These are phyloP conservation scores for Phoeniculus purpureus DNA, from an alignment of 2,797 vertebrate genomes.

Conservation along the genomic window DNA sequence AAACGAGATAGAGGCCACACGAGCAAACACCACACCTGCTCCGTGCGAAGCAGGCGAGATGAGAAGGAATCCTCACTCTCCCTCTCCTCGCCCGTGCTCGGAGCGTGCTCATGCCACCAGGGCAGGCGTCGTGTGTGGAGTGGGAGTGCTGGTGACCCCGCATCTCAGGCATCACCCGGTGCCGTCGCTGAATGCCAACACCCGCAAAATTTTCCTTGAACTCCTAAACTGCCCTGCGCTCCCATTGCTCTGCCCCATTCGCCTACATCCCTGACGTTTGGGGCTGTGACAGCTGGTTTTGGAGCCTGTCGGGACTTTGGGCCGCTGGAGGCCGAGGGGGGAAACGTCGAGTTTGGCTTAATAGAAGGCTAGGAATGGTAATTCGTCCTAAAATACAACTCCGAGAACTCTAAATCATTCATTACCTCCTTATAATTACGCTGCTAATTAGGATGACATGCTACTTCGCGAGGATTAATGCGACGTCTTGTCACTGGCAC, in stretches of 20 bases:
- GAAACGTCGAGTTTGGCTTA: neutral
- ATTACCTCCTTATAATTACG: slow-evolving; percentile 94
- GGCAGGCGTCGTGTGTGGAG: neutral
- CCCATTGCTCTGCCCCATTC: neutral
- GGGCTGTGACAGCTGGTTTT: fast-evolving
- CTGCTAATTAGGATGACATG: slow-evolving; percentile 90
- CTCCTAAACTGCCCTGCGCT: neutral
- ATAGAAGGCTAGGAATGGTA: slow-evolving; percentile 71
- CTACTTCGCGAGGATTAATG: slow-evolving; percentile 85
- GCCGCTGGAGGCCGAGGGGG: neutral
- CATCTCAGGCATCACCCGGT: no score
- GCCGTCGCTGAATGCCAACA: neutral
- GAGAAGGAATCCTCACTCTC: neutral
- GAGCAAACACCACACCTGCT: no score
- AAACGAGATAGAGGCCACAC: neutral
- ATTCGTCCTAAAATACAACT: slow-evolving; percentile 81
- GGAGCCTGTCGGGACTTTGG: neutral
- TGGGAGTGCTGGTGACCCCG: neutral
- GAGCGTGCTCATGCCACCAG: neutral
- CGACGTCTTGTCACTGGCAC: slow-evolving; percentile 80
- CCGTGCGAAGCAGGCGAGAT: neutral
- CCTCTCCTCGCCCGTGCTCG: neutral
- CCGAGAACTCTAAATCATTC: slow-evolving; percentile 84
- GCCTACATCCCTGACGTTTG: neutral
- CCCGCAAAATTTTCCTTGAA: neutral